phyloP scores from a whole-genome alignment of 2,797 vertebrate species.

The Pitangus sulphuratus region DNA sequence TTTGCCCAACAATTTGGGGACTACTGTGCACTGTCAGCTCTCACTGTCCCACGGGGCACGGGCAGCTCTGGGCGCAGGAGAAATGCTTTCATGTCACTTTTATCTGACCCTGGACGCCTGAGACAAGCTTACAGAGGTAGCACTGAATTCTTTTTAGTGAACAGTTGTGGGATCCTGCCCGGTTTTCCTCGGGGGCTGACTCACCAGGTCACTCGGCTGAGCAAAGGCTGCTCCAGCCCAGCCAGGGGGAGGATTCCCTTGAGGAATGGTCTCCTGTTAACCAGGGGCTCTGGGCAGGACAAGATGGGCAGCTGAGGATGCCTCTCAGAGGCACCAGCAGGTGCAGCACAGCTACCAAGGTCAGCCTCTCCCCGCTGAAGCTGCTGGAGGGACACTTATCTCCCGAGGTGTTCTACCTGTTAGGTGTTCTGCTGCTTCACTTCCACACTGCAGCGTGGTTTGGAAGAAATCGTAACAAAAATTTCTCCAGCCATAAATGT shows the following conservation, averaged over 20 bases:
- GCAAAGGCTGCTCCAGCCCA: background rate
- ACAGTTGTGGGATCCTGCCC: fast-evolving
- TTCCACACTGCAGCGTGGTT: background rate
- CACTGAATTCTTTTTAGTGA: background rate
- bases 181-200: background rate
- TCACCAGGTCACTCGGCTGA: background rate
- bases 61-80: background rate
- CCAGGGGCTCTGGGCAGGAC: background rate
- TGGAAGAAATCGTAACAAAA: background rate
- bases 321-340: background rate
- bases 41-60: background rate
- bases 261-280: fast-evolving
- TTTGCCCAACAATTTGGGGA: background rate
- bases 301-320: fast-evolving
- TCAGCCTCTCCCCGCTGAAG: background rate
- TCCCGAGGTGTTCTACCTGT: background rate
- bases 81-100: conserved; percentile 30
- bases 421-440: background rate
- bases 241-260: background rate
- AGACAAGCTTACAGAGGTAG: conserved; percentile 12
- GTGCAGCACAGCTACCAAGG: fast-evolving
- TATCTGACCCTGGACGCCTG: conserved; percentile 1
- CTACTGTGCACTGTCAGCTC: conserved; percentile 29
- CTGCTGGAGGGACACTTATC: fast-evolving
- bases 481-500: fast-evolving